phyloP scores from a whole-genome alignment of 2,797 vertebrate genomes.

The Odontamblyopus lacepedii region DNA sequence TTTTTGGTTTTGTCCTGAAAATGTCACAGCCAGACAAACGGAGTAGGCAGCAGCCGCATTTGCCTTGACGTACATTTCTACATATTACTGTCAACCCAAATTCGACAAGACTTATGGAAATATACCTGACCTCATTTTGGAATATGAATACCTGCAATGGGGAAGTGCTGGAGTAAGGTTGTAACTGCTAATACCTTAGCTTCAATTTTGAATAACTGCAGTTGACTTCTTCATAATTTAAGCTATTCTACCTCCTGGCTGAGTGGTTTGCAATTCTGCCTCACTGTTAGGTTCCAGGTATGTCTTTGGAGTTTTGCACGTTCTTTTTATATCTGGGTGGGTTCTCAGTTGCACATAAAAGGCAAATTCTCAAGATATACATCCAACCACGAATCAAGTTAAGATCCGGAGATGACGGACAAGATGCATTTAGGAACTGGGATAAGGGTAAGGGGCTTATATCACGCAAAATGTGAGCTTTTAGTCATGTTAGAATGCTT shows the following conservation, averaged over 20 bases:
- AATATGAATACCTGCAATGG: not conserved
- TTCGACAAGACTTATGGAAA: constrained; percentile 2
- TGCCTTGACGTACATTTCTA: constrained; percentile 5
- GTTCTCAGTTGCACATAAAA: too few species aligned
- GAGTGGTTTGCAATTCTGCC: not conserved
- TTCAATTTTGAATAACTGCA: not conserved
- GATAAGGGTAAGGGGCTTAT: too few species aligned
- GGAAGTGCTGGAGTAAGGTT: not conserved
- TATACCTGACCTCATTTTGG: not conserved
- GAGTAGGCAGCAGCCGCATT: not conserved
- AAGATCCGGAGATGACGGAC: too few species aligned
- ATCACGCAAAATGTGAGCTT: too few species aligned
- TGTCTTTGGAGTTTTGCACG: not conserved
- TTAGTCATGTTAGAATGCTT: too few species aligned
- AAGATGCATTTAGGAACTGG: too few species aligned
- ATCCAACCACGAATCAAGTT: too few species aligned
- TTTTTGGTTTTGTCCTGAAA: not conserved
- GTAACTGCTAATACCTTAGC: not conserved
- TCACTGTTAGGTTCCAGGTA: too few species aligned
- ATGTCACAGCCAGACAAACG: not conserved
- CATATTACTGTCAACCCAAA: not conserved
- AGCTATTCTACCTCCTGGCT: too few species aligned
- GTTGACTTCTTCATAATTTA: not conserved
- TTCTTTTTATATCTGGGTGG: not conserved
- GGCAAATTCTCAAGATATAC: too few species aligned